Evolutionary conservation across 2,888 invertebrate species (phyloP).

Genomic region (Taphrorychus bicolor): DNA sequence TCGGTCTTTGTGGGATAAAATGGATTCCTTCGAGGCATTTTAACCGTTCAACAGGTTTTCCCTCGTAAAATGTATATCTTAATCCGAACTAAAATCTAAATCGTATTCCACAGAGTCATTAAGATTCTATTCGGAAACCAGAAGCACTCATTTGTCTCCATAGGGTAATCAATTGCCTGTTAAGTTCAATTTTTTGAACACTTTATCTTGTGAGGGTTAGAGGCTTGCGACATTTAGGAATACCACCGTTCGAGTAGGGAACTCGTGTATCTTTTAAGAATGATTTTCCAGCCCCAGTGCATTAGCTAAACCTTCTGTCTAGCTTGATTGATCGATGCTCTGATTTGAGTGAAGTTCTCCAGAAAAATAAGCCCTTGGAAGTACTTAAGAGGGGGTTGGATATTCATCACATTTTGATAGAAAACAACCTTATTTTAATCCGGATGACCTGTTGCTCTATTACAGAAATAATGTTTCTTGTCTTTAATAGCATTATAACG

Average conservation of each 20-base stretch:
- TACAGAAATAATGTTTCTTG: too few relatives aligned
- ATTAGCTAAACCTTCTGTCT: constrained; percentile 14
- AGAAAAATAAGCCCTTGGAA: background rate
- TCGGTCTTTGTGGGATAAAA: background rate
- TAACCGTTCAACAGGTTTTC: background rate
- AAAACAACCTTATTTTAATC: background rate
- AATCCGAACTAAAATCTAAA: too few relatives aligned
- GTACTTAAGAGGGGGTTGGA: background rate
- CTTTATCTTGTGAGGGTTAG: background rate
- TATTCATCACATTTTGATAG: constrained; percentile 1
- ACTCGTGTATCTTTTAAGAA: constrained; percentile 13
- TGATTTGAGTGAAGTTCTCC: background rate
- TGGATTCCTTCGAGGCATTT: background rate
- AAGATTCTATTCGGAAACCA: too few relatives aligned
- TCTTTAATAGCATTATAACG: too few relatives aligned
- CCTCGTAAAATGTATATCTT: too few relatives aligned
- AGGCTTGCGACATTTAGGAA: background rate
- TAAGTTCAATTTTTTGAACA: background rate
- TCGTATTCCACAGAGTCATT: too few relatives aligned
- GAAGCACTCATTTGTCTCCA: too few relatives aligned
- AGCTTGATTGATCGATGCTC: constrained; percentile 8
- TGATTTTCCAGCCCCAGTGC: constrained; percentile 4
- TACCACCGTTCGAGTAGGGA: constrained; percentile 7
- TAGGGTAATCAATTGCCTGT: background rate
- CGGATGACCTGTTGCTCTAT: background rate